Percentiles rank a stretch among this genome's conserved stretches.
phyloP scores from a whole-genome alignment of 2,797 vertebrate genomes.

The Sebastes itinus region DNA sequence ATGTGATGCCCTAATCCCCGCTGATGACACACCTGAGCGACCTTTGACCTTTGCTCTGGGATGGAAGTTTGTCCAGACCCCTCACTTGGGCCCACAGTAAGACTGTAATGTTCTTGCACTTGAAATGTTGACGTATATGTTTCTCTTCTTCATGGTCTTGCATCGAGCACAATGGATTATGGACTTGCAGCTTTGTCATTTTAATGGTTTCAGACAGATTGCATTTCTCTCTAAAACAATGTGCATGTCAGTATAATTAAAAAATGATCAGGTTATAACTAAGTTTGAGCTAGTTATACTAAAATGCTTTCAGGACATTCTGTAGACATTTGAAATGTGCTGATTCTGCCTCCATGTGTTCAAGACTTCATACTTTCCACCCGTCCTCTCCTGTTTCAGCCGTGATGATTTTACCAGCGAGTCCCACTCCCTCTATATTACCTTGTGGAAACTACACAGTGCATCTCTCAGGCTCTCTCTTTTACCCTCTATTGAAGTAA shows the following conservation, averaged over 20 bases:
- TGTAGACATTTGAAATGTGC: conserved; percentile 29
- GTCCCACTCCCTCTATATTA: conserved; percentile 22
- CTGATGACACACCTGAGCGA: neutral
- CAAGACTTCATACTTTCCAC: conserved; percentile 58
- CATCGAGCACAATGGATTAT: neutral
- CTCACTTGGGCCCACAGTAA: neutral
- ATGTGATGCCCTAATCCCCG: neutral
- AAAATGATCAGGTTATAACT: neutral
- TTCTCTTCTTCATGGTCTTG: neutral
- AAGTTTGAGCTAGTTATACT: neutral
- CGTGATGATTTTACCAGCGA: conserved; percentile 78
- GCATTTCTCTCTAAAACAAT: too few species aligned
- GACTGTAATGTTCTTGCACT: neutral
- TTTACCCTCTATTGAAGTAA: conserved; percentile 24
- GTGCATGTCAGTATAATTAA: too few species aligned
- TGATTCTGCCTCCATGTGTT: conserved; percentile 38
- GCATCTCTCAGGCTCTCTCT: conserved; percentile 48
- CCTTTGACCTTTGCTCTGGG: conserved; percentile 6
- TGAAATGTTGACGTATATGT: neutral
- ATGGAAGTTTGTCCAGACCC: too few species aligned
- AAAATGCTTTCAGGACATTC: rapidly evolving
- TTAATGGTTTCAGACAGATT: too few species aligned
- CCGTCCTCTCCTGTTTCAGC: conserved; percentile 58
- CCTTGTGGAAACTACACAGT: conserved; percentile 30
- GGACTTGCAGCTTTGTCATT: too few species aligned